phyloP scores from a whole-genome alignment of 2,888 invertebrate genomes.

The Phortica okadai region DNA sequence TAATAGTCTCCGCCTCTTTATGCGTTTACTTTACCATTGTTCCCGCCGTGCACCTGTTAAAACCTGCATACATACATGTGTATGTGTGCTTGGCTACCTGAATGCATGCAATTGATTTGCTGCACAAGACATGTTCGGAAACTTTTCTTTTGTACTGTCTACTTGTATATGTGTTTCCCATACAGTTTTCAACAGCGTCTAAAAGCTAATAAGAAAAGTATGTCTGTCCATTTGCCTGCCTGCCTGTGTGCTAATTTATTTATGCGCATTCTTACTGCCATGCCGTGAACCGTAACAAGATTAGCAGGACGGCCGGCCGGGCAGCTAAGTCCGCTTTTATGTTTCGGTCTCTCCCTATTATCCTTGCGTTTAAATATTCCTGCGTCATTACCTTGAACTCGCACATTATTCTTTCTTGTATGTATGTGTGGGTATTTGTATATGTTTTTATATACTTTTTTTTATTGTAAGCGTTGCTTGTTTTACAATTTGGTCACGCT shows the following conservation, averaged over 20 bases:
- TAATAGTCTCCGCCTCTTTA: conserved; percentile 24
- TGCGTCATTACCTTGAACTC: conserved; percentile 56
- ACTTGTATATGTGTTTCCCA: too few relatives aligned
- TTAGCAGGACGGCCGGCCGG: conserved; percentile 33
- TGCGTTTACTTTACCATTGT: background rate
- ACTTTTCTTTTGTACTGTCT: too few relatives aligned
- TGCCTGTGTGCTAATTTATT: conserved; percentile 25
- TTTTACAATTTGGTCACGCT: conserved; percentile 64
- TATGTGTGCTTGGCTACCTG: conserved; percentile 37
- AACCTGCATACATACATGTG: background rate
- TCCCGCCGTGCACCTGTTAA: background rate
- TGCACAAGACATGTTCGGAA: background rate
- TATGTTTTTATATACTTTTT: conserved; percentile 23
- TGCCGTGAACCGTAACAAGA: conserved; percentile 57
- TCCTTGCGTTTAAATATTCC: conserved; percentile 64
- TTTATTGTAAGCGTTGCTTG: conserved; percentile 38
- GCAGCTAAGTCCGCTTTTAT: conserved; percentile 61
- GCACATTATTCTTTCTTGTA: background rate
- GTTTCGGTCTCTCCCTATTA: conserved; percentile 35
- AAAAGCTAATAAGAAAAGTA: background rate
- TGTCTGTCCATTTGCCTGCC: background rate
- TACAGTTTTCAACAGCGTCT: too few relatives aligned
- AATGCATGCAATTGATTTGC: conserved; percentile 65
- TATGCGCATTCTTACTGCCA: conserved; percentile 23
- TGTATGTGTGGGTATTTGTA: background rate